Evolutionary conservation across 2,113 vertebrate genomes (phyloP).

Genomic region (Physeter macrocephalus): DNA sequence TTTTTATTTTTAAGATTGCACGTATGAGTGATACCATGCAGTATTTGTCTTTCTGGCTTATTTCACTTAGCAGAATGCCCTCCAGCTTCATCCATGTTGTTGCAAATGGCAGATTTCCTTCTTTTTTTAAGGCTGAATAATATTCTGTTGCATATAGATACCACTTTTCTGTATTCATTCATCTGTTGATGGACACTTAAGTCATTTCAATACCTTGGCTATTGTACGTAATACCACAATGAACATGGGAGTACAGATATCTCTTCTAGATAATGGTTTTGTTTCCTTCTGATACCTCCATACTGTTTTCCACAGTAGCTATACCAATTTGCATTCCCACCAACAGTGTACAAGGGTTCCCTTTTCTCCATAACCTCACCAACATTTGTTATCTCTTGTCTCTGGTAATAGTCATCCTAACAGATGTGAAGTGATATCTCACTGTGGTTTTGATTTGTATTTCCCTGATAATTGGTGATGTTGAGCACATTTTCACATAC

Average conservation of each 20-base stretch:
- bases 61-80: not conserved
- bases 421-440: not conserved
- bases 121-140: not conserved
- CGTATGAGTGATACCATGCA: not conserved
- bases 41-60: not conserved
- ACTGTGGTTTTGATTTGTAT: not conserved
- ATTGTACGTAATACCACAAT: not conserved
- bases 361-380: not conserved
- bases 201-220: not conserved
- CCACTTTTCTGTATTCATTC: not conserved
- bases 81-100: not conserved
- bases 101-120: not conserved
- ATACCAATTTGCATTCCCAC: not conserved
- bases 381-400: not conserved
- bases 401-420: not conserved
- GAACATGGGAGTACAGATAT: not conserved
- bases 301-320: not conserved
- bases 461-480: not conserved
- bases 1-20: not conserved
- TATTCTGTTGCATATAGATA: not conserved
- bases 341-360: not conserved
- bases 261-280: not conserved
- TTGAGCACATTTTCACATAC: not conserved
- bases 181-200: not conserved
- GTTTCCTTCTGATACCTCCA: not conserved